Base-by-base conservation (phyloP, 1,140 invertebrate genomes). In the Macrobrachium nipponense region DNA sequence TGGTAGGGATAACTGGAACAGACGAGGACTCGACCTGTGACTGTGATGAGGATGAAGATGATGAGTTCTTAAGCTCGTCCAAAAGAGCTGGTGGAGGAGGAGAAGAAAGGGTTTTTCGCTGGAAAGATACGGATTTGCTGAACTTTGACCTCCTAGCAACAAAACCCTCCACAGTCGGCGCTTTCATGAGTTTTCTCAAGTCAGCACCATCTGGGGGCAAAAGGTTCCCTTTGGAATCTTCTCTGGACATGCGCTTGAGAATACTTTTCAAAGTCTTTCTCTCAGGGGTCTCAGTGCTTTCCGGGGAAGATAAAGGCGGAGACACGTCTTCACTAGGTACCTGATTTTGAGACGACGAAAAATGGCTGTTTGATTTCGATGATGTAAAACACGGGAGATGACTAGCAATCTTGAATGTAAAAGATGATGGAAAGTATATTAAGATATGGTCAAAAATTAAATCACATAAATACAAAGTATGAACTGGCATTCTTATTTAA, bases 111-210 rank as follows among this genome's bases (percentile, higher is more conserved):
- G 95, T 96, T 90, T 95, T 95, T 87, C 95, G 93, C 91, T 97
- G 95, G 92, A 97, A 97, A 78, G 96, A 97, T 77, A 97, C 95
- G 91, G 96, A 96, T 93, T 97, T 97, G 61, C 95, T 94, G 90
- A 97, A 94, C 91, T 97, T 97, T 82, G 95, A 95, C 91, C 96
- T 96, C 90, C 96, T 93, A 59, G 95, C 96, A 36, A 95, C 96
- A 91, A 96, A 97, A 70, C 96, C 96, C 88, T 91, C 90, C 84
- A 97, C 93, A 68, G 96, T 97, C 75, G 95, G 96, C 60, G 95
- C 95, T 89, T 94, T 91, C 92, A 96, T 95, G 60, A 96, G 91
- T 36, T 89, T 89, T 15, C 88, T 76, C 44, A 89, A 84, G 76
- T 90, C 88, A 27, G 85, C 86, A 60, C 72, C 77, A 72, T 87